Percentiles rank a stretch among this genome's conserved stretches.
Evolutionary conservation across 2,113 vertebrate genomes (phyloP).

Genomic region (Piliocolobus tephrosceles): DNA sequence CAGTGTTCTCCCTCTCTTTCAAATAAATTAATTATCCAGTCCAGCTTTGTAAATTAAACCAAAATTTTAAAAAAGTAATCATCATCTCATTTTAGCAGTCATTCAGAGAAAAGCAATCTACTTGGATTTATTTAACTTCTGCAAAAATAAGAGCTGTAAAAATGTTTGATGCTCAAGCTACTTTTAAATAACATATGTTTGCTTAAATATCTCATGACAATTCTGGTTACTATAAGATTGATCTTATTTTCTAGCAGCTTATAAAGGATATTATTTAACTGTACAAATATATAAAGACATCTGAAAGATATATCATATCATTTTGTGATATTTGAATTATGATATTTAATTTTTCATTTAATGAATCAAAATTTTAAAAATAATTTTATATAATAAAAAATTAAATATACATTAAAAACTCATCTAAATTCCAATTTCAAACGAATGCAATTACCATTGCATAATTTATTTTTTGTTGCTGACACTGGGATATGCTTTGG

Average conservation of each 20-base stretch:
- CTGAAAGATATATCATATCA: neutral
- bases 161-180: neutral
- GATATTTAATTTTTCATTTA: neutral
- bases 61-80: neutral
- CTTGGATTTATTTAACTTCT: neutral
- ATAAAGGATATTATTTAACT: neutral
- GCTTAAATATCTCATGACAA: neutral
- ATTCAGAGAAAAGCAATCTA: neutral
- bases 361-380: neutral
- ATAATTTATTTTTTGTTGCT: neutral
- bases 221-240: neutral
- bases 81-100: neutral
- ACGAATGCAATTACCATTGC: neutral
- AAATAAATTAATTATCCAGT: neutral
- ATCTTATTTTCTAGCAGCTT: neutral
- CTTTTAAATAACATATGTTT: constrained; percentile 19
- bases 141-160: neutral
- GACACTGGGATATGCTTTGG: neutral
- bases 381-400: neutral
- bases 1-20: neutral
- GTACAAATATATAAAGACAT: neutral
- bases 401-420: neutral
- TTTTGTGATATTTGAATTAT: neutral
- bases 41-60: neutral
- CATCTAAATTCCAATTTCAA: neutral